Evolutionary conservation across 2,797 vertebrate species (phyloP).

Genomic region (Sebastes steindachneri): DNA sequence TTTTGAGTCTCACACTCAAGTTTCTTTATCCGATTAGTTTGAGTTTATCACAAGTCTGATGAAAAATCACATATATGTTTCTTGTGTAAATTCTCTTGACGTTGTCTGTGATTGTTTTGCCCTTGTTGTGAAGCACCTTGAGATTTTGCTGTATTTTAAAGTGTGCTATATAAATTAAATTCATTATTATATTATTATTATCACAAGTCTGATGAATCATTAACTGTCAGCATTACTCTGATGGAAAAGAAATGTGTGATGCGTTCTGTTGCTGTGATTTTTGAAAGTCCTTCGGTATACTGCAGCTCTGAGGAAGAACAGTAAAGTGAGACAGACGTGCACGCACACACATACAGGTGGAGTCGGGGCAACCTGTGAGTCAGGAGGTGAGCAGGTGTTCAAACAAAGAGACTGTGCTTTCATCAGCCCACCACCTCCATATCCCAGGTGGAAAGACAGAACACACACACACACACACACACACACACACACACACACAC

Average conservation of each 20-base stretch:
- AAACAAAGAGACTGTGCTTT: conserved; percentile 80
- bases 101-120: no score
- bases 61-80: neutral
- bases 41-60: neutral
- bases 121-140: no score
- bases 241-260: neutral
- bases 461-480: neutral
- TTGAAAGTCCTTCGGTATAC: conserved; percentile 7
- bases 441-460: conserved; percentile 64
- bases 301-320: neutral
- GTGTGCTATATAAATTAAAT: no score
- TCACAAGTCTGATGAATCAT: neutral
- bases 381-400: conserved; percentile 83
- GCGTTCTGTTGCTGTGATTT: neutral
- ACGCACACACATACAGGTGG: conserved; percentile 6
- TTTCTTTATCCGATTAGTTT: neutral
- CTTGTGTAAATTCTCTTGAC: no score
- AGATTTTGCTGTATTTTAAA: no score
- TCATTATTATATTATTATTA: no score
- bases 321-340: neutral
- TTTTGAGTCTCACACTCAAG: neutral
- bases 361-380: conserved; percentile 50
- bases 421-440: conserved; percentile 68
- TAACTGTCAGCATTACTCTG: neutral
- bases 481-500: neutral